Evolutionary conservation across 2,113 vertebrate species (phyloP), one percentile per base, ranked within the genome.

Genomic region (Pycnonotus jocosus): DNA sequence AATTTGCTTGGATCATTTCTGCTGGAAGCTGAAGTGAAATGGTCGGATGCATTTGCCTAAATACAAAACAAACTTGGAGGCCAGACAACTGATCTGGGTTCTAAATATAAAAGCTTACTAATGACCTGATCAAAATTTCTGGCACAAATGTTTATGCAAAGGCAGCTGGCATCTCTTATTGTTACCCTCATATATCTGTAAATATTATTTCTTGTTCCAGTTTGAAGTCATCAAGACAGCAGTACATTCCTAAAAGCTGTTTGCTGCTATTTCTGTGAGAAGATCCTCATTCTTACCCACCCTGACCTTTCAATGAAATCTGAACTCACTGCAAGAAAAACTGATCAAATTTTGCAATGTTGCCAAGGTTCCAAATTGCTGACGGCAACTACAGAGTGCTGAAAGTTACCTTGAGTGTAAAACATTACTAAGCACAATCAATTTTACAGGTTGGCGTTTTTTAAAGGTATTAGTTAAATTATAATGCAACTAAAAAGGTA

Each of bases 101-200:
- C 90, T 93, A 96, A 90, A 83, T 77, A 95, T 91, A 97, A 92
- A 88, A 88, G 81, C 62, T 90, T 93, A 93, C 95, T 90, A 95
- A 94, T 42, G 78, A 87, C 88, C 60, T 53, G 70, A 82, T 86
- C 78, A 94, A 86, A 83, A 92, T 35, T 81, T 70, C 47, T 95
- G 93, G 66, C 81, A 77, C 68, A 84, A 88, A 82, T 10, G 11
- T 44, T 84, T 76, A 66, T 35, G 72, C 28, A 89, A 90, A 91
- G 33, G 57, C 72, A 92, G 40, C 13, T 78, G 40, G 77, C 58
- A 70, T 44, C 44, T 86, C 78, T 81, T 66, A 85, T 50, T 86
- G 50, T 68, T 81, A 86, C 35, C 23, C 35, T 69, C 24, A 51
- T 60, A 38, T 15, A 73, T 40, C 76, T 77, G 68, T 44, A 91